Base-by-base conservation (phyloP, 2,888 invertebrate species). In the Pterostichus madidus region DNA sequence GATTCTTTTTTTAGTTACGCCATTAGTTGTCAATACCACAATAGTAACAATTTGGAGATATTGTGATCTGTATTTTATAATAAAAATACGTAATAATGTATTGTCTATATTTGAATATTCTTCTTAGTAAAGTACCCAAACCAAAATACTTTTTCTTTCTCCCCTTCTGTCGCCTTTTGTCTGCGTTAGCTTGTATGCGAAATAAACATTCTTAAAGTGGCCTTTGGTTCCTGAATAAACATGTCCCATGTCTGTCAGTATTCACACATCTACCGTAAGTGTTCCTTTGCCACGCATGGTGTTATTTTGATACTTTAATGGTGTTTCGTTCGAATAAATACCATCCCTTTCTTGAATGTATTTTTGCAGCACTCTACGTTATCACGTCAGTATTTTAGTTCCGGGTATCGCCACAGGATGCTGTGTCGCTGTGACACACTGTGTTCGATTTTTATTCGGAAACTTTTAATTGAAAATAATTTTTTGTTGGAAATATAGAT, bases 141-240 rank as follows among this genome's bases (percentile, higher is more conserved):
- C 24, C 24, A 24, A 24, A 24, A 49, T 5, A 39, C 39, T 39
- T 49, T 49, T 49, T 49, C 0, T 49, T 49, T 49, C 13, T 5
- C 5, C 49, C 32, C 64, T 35, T 32, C 8, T 15, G n/a, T 59
- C 31, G 11, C 64, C 8, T 32, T n/a, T 32, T 32, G 35, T 64
- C 64, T 2, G 39, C 32, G 76, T 13, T 8, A 17, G 31, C 4
- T 80, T 68, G 80, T 80, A 80, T 80, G 80, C 52, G 68, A 80
- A 80, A 80, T 80, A 80, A 80, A 80, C 80, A 80, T 80, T 49
- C 78, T 80, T 39, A 68, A 56, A 80, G 80, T 80, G 68, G 31
- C 52, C 64, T 32, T 32, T 13, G 44, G 44, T 39, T 35, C 52
- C 13, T 80, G 64, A 68, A 80, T 80, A 80, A 80, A 80, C 80